These are phyloP conservation scores for Megalonaias nervosa DNA, from an alignment of 1,140 invertebrate genomes.

Conservation along the genomic window DNA sequence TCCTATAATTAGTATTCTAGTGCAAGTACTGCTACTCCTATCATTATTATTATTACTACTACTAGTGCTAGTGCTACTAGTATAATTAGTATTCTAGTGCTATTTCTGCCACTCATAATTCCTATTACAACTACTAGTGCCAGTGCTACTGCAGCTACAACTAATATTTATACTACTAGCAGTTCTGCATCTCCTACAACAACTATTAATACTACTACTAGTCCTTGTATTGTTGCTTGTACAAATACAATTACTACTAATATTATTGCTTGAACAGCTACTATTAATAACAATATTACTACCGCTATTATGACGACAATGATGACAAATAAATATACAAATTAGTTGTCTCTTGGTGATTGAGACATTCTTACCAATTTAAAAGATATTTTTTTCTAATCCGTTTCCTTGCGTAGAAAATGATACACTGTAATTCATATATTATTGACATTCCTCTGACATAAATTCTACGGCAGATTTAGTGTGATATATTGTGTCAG, in stretches of 20 bases:
- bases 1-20: background rate
- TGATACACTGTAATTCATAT: too few species aligned
- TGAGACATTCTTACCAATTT: too few species aligned
- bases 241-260: background rate
- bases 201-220: constrained; percentile 1
- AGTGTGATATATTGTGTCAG: too few species aligned
- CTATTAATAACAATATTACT: background rate
- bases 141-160: background rate
- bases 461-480: too few species aligned
- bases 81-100: background rate
- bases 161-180: background rate
- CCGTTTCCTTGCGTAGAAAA: too few species aligned
- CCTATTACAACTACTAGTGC: constrained; percentile 4
- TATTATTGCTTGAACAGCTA: background rate
- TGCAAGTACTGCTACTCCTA: background rate
- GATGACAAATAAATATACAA: background rate
- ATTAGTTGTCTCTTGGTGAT: too few species aligned
- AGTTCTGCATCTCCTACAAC: background rate
- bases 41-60: constrained; percentile 5
- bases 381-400: too few species aligned
- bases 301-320: background rate
- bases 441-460: too few species aligned
- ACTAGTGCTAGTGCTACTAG: background rate
- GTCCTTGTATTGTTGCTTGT: background rate
- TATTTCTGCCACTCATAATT: background rate